Conservation (phyloP, 1,140 invertebrate species). For the Hyles vespertilio region DNA sequence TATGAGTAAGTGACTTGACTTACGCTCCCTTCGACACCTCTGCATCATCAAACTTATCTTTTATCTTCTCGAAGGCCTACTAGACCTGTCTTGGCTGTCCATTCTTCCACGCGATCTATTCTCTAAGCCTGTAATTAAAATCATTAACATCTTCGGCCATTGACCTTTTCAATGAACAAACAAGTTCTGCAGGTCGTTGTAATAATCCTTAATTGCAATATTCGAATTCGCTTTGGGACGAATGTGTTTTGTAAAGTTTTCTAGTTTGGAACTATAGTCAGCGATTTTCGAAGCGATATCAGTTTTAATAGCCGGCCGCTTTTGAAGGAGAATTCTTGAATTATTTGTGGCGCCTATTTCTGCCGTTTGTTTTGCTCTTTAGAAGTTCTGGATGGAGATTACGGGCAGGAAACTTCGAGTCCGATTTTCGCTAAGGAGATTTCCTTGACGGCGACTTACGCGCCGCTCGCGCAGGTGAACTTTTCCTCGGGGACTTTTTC, state of each 20-base stretch:
- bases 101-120: constrained; percentile 39
- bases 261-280: constrained; percentile 39
- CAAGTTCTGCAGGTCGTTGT: constrained; percentile 26
- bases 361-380: constrained; percentile 34
- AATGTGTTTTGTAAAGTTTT: constrained; percentile 38
- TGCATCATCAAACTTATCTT: constrained; percentile 31
- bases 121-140: constrained; percentile 38
- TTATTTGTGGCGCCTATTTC: constrained; percentile 9
- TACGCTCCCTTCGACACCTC: constrained; percentile 50
- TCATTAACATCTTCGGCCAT: constrained; percentile 49
- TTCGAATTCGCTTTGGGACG: constrained; percentile 49
- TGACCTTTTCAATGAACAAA: constrained; percentile 37
- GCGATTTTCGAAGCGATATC: constrained; percentile 38
- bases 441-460: constrained; percentile 8
- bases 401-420: constrained; percentile 26
- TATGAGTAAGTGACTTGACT: constrained; percentile 53
- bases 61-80: constrained; percentile 44
- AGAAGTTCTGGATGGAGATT: constrained; percentile 48
- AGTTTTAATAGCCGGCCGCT: constrained; percentile 44
- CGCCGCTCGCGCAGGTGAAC: constrained; percentile 15
- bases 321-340: constrained; percentile 49
- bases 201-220: constrained; percentile 54
- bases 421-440: constrained; percentile 22
- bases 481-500: constrained; percentile 47
- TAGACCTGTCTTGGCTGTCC: constrained; percentile 43